A percentile compares a stretch with the other conserved stretches of the same genome.
Evolutionary conservation across 2,888 invertebrate species (phyloP).

Genomic region (Pyralis farinalis): DNA sequence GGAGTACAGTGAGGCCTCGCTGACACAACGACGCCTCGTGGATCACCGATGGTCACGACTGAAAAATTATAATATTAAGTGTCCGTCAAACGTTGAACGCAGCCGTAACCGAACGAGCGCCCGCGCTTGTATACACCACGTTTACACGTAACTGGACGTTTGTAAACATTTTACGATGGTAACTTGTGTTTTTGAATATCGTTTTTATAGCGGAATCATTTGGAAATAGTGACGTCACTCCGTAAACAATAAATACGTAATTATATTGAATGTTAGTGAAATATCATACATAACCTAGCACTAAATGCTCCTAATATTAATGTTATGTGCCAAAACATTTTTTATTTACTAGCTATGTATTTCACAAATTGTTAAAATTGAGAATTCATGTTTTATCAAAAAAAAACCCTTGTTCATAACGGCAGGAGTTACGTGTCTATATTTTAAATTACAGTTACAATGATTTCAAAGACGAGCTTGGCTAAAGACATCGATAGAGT

Average conservation of each 20-base stretch:
- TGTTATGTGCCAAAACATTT: constrained; percentile 45
- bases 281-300: constrained; percentile 30
- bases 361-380: constrained; percentile 12
- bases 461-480: too few relatives aligned
- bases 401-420: too few relatives aligned
- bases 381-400: too few relatives aligned
- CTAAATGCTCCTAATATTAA: constrained; percentile 37
- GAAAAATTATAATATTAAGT: constrained; percentile 38
- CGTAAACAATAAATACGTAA: constrained; percentile 49
- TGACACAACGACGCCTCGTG: constrained; percentile 19
- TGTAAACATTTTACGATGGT: constrained; percentile 36
- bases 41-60: constrained; percentile 24
- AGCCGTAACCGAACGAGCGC: constrained; percentile 1
- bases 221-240: constrained; percentile 32
- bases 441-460: too few relatives aligned
- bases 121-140: constrained; percentile 36
- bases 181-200: constrained; percentile 41
- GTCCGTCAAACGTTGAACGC: constrained; percentile 27
- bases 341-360: constrained; percentile 2
- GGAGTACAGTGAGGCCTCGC: constrained; percentile 22
- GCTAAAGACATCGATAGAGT: too few relatives aligned
- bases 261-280: constrained; percentile 47
- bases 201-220: constrained; percentile 31
- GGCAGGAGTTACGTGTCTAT: too few relatives aligned
- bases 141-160: constrained; percentile 35